Evolutionary conservation across 37 sponge, comb jelly and placozoan genomes (phyloP).

Genomic region (Oscarella lobularis): DNA sequence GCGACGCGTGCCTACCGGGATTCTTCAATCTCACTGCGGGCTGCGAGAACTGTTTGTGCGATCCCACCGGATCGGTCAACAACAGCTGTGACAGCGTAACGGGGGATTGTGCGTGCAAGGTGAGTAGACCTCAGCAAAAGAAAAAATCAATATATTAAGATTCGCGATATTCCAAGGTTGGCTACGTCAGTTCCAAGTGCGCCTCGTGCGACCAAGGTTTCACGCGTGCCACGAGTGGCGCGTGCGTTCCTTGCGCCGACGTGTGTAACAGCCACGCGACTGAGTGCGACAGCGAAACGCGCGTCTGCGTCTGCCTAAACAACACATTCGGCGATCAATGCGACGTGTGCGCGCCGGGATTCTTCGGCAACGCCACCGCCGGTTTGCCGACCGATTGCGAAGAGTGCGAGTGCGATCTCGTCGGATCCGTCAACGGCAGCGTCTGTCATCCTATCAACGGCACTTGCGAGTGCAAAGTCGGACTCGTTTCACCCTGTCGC

Average conservation of each 20-base stretch:
- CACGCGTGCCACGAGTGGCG: background rate
- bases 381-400: background rate
- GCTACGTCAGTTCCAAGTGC: background rate
- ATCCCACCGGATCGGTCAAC: background rate
- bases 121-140: too few species aligned
- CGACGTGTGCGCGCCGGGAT: background rate
- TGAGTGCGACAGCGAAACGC: background rate
- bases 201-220: background rate
- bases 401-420: background rate
- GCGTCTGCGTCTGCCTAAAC: background rate
- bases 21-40: background rate
- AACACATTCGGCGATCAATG: background rate
- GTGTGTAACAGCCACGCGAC: background rate
- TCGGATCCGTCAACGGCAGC: background rate
- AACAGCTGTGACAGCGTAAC: background rate
- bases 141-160: too few species aligned
- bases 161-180: too few species aligned
- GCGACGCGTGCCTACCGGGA: background rate
- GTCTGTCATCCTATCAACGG: background rate
- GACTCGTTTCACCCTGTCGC: background rate
- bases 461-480: background rate
- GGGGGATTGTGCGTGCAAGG: too few species aligned
- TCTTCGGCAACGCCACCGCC: background rate
- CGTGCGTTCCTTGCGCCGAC: background rate
- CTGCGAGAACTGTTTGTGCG: background rate